These are phyloP conservation scores for Xestia ashworthii DNA, from an alignment of 2,888 invertebrate genomes.

Conservation along the genomic window DNA sequence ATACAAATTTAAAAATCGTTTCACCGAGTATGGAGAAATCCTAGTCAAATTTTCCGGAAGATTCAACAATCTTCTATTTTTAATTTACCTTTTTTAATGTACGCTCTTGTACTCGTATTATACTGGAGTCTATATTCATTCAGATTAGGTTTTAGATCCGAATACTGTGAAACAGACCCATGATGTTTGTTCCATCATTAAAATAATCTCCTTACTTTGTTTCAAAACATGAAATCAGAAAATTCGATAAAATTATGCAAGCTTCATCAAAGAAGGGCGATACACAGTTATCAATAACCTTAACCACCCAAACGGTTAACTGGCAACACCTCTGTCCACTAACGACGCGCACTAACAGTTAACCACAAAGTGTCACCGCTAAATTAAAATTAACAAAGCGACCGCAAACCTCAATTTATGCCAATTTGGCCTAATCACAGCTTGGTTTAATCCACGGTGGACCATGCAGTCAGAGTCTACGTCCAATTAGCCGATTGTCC, in stretches of 20 bases:
- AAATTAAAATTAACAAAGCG: constrained; percentile 54
- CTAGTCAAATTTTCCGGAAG: background rate
- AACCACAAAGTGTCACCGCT: constrained; percentile 24
- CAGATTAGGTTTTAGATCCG: background rate
- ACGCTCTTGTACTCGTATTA: background rate
- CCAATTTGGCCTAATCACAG: constrained; percentile 60
- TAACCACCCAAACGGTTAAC: background rate
- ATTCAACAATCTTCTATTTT: background rate
- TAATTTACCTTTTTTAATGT: background rate
- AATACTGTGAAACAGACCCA: background rate
- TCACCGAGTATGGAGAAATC: background rate
- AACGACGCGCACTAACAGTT: constrained; percentile 12
- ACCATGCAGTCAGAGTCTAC: constrained; percentile 42
- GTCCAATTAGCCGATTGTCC: constrained; percentile 66
- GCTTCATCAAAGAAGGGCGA: background rate
- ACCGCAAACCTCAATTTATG: constrained; percentile 63
- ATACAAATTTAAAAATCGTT: background rate
- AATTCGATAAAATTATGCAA: background rate
- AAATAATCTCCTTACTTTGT: background rate
- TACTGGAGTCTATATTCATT: background rate
- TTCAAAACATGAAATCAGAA: background rate
- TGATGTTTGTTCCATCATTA: background rate
- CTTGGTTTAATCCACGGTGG: constrained; percentile 57
- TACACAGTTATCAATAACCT: background rate
- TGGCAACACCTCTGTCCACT: constrained; percentile 15